A percentile compares a stretch with the other conserved stretches of the same genome.
Evolutionary conservation across 2,888 invertebrate species (phyloP).

Genomic region (Oithona nana): DNA sequence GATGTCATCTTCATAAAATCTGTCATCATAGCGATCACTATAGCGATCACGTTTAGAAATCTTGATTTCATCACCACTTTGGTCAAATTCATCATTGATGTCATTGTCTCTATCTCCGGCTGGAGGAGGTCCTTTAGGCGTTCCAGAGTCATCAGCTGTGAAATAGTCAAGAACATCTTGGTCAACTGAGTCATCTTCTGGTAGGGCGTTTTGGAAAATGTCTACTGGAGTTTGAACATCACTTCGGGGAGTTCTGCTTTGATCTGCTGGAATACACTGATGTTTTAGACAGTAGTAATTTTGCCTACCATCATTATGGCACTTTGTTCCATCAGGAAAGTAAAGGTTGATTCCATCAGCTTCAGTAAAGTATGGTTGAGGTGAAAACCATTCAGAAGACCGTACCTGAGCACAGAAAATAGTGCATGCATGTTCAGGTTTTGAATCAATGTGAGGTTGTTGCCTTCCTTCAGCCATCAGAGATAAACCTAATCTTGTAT

Average conservation of each 20-base stretch:
- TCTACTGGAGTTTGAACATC: background rate
- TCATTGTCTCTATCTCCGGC: background rate
- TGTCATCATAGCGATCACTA: background rate
- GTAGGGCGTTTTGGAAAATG: background rate
- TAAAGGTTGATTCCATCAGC: slow-evolving; percentile 44
- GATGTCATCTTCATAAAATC: background rate
- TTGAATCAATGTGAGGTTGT: background rate
- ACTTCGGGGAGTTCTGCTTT: background rate
- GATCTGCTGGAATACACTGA: background rate
- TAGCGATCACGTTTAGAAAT: too few relatives aligned
- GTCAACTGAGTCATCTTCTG: background rate
- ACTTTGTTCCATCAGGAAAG: slow-evolving; percentile 64
- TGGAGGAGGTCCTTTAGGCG: background rate
- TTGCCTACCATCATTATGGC: slow-evolving; percentile 42
- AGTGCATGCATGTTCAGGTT: slow-evolving; percentile 41
- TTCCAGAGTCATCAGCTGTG: background rate
- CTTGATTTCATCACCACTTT: background rate
- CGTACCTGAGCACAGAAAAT: slow-evolving; percentile 44
- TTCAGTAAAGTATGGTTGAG: slow-evolving; percentile 52
- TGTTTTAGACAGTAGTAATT: slow-evolving; percentile 41
- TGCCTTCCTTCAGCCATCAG: background rate
- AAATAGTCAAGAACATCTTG: background rate
- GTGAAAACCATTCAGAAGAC: slow-evolving; percentile 50
- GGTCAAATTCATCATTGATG: background rate
- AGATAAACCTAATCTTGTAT: background rate